Evolutionary conservation across 2,113 vertebrate species (phyloP).

Genomic region (Cettia cetti): DNA sequence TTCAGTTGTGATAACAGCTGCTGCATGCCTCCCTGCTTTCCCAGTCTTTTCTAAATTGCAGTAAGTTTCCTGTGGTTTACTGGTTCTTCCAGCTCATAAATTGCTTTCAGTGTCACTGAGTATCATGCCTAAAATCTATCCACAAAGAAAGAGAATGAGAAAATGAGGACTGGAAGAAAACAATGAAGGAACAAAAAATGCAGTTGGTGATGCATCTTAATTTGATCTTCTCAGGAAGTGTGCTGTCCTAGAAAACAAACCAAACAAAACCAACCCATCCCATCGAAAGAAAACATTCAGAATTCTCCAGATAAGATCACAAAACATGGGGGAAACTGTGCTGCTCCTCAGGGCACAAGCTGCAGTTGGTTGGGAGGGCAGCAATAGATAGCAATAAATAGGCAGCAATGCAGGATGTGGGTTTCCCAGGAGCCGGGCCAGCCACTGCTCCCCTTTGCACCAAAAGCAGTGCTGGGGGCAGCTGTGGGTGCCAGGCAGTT

Average conservation of each 20-base stretch:
- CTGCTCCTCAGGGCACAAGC: not conserved
- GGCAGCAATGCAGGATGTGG: not conserved
- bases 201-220: not conserved
- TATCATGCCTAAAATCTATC: not conserved
- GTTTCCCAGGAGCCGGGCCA: not conserved
- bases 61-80: not conserved
- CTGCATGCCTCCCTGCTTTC: not conserved
- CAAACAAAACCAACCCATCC: not conserved
- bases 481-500: not conserved
- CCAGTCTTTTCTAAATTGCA: not conserved
- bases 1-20: not conserved
- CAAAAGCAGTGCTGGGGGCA: not conserved
- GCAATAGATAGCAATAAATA: not conserved
- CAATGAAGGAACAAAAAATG: not conserved
- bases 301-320: conserved; percentile 29
- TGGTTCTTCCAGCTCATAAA: conserved; percentile 6
- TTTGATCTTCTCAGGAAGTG: not conserved
- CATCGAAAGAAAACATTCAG: not conserved
- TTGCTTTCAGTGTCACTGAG: not conserved
- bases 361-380: not conserved
- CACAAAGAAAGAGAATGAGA: conserved; percentile 15
- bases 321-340: not conserved
- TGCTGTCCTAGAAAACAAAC: not conserved
- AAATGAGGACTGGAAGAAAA: not conserved
- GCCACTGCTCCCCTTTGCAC: accelerated